These are phyloP conservation scores for Sparus aurata DNA, from an alignment of 2,797 vertebrate genomes.

Conservation along the genomic window DNA sequence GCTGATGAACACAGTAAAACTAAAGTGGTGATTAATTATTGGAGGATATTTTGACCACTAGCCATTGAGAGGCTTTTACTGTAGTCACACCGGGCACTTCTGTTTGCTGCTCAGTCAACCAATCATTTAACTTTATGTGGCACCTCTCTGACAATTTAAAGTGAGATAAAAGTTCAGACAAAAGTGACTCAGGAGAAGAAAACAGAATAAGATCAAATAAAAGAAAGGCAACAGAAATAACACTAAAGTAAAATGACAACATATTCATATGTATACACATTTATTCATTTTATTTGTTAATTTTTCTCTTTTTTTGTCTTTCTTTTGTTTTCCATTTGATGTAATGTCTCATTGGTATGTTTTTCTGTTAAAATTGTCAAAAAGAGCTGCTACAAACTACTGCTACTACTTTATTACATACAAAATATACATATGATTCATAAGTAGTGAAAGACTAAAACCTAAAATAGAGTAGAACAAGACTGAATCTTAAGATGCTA, in stretches of 20 bases:
- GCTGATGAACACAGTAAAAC: conserved; percentile 72
- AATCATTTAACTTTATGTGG: conserved; percentile 45
- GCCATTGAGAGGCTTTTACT: conserved; percentile 62
- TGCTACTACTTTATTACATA: no score
- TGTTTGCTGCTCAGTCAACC: conserved; percentile 64
- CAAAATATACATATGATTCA: not conserved
- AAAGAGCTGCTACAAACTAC: no score
- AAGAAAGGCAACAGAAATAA: not conserved
- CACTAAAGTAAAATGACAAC: not conserved
- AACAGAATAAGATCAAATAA: not conserved
- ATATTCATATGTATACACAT: no score
- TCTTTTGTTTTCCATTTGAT: no score
- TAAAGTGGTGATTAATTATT: conserved; percentile 77
- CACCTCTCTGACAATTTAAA: conserved; percentile 38
- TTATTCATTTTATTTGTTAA: not conserved
- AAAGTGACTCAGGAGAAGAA: conserved; percentile 13
- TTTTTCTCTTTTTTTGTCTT: no score
- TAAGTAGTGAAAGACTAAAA: not conserved
- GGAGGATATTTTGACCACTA: conserved; percentile 69
- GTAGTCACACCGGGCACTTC: conserved; percentile 51
- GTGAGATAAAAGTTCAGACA: conserved; percentile 28
- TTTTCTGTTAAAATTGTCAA: no score
- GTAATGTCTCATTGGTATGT: no score
- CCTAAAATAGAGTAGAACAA: not conserved
- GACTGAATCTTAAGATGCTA: not conserved